A percentile compares a stretch with the other conserved stretches of the same genome.
phyloP scores from a whole-genome alignment of 2,113 vertebrate genomes.

The Laticauda laticaudata region DNA sequence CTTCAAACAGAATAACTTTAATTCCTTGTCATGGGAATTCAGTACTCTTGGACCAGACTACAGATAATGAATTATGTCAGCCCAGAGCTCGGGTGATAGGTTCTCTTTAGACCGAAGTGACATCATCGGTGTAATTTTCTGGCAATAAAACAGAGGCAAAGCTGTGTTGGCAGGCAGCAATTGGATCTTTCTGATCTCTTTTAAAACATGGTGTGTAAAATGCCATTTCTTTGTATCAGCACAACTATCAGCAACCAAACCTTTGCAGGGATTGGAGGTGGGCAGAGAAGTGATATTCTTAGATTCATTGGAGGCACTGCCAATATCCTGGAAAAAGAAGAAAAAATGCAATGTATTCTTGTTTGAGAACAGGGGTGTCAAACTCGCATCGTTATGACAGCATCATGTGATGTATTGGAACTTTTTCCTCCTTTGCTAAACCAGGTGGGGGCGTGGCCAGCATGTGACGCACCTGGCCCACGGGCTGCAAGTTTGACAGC shows the following conservation, averaged over 20 bases:
- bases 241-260: conserved; percentile 12
- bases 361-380: background rate
- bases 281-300: background rate
- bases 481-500: too few species aligned
- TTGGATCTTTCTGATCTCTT: conserved; percentile 74
- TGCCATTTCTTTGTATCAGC: conserved; percentile 47
- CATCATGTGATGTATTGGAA: too few species aligned
- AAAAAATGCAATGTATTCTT: background rate
- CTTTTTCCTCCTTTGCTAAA: too few species aligned
- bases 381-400: too few species aligned
- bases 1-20: conserved; percentile 68
- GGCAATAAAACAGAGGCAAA: conserved; percentile 78
- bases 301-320: background rate
- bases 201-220: conserved; percentile 53
- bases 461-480: too few species aligned
- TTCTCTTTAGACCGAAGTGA: conserved; percentile 78
- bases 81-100: conserved; percentile 75
- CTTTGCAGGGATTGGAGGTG: background rate
- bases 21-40: conserved; percentile 71
- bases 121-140: conserved; percentile 75
- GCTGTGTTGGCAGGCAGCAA: conserved; percentile 76
- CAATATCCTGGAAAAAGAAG: background rate
- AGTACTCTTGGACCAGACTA: conserved; percentile 73
- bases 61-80: conserved; percentile 84
- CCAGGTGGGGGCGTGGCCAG: too few species aligned